A percentile compares a stretch with the other conserved stretches of the same genome.
These are phyloP conservation scores for Poeciliopsis retropinna DNA, from an alignment of 2,113 vertebrate species.

Conservation along the genomic window DNA sequence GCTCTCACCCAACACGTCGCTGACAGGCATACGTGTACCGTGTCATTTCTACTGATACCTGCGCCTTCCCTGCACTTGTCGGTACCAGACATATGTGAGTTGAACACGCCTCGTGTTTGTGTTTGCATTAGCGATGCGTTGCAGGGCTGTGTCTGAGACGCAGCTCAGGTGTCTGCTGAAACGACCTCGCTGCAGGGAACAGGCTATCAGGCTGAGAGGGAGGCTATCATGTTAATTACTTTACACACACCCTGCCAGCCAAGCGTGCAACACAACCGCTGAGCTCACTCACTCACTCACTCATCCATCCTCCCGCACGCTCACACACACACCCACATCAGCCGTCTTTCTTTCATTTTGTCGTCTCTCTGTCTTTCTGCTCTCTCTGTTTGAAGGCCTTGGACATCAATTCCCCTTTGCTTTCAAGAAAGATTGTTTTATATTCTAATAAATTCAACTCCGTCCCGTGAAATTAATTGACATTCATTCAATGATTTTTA, in stretches of 20 bases:
- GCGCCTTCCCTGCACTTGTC: slow-evolving; percentile 49
- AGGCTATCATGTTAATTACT: slow-evolving; percentile 82
- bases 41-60: slow-evolving; percentile 51
- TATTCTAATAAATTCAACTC: slow-evolving; percentile 81
- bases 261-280: slow-evolving; percentile 69
- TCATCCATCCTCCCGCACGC: slow-evolving; percentile 6
- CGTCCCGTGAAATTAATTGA: slow-evolving; percentile 79
- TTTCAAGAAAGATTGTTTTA: slow-evolving; percentile 80
- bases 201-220: slow-evolving; percentile 77
- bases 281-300: slow-evolving; percentile 48
- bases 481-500: slow-evolving; percentile 77
- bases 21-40: slow-evolving; percentile 44
- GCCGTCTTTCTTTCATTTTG: slow-evolving; percentile 71
- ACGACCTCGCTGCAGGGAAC: slow-evolving; percentile 80
- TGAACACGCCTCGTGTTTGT: slow-evolving; percentile 43
- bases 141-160: slow-evolving; percentile 66
- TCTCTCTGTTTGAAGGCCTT: slow-evolving; percentile 74
- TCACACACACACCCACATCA: slow-evolving; percentile 40
- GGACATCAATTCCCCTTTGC: slow-evolving; percentile 80
- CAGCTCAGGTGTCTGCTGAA: slow-evolving; percentile 74
- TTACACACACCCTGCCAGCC: slow-evolving; percentile 76
- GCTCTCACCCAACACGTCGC: slow-evolving; percentile 12
- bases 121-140: slow-evolving; percentile 63
- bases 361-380: slow-evolving; percentile 69
- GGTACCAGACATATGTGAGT: slow-evolving; percentile 47